Conservation (phyloP, 2,797 vertebrate species). For the Decapterus maruadsi region DNA sequence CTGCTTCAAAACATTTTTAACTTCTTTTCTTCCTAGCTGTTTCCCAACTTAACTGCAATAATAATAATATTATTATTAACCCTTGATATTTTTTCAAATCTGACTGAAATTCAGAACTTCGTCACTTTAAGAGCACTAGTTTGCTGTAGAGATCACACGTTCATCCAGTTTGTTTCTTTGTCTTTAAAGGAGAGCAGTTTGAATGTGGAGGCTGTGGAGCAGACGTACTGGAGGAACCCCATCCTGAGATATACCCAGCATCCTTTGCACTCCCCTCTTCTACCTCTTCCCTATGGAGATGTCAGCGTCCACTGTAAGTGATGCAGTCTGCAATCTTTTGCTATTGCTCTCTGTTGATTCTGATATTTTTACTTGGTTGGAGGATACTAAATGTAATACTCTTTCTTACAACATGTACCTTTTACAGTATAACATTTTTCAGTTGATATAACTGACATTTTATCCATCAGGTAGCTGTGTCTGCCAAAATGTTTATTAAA, state of each 20-base stretch:
- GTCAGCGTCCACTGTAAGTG: slow-evolving; percentile 89
- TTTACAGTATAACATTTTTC: not conserved
- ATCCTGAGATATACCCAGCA: slow-evolving; percentile 95
- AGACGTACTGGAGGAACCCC: slow-evolving; percentile 94
- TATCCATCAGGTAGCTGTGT: not conserved
- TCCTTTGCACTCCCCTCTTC: slow-evolving; percentile 93
- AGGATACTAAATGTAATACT: not conserved
- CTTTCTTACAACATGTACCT: not conserved
- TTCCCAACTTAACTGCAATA: slow-evolving; percentile 3
- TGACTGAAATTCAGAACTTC: not conserved
- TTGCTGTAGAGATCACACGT: not conserved
- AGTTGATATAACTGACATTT: not conserved
- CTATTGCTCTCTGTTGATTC: not conserved
- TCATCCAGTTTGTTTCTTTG: slow-evolving; percentile 16
- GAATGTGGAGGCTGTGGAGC: slow-evolving; percentile 93
- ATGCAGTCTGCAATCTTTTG: not conserved
- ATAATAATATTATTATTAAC: not conserved
- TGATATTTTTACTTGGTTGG: not conserved
- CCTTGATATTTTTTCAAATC: not conserved
- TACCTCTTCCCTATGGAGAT: slow-evolving; percentile 93
- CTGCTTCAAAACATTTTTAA: slow-evolving; percentile 16
- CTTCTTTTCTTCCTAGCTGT: slow-evolving; percentile 17
- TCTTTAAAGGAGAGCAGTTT: slow-evolving; percentile 90
- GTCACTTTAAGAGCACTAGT: not conserved
- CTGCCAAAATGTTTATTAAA: not conserved